Evolutionary conservation across 2,888 invertebrate species (phyloP), one percentile per base, ranked within the genome.

Genomic region (Dastarcus helophoroides): DNA sequence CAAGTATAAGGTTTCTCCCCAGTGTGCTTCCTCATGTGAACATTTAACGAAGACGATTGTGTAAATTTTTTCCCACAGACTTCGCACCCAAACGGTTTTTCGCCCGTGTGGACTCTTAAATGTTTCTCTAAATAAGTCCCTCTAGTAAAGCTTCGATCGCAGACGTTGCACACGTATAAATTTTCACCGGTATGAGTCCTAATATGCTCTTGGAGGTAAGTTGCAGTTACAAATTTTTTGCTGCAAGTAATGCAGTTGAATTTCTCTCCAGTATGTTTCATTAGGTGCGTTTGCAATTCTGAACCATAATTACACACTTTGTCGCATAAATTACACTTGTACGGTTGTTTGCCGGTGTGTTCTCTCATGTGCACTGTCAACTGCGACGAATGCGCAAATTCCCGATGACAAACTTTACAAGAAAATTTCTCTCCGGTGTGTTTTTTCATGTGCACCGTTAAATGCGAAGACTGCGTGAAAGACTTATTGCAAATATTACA

Each of bases 401-500:
- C 41, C 4, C 45, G 47, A 11, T 41, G 31, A 34, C 57, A 56
- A 4, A 50, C 34, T 30, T 47, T 48, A 35, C 57, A 57, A 10
- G 38, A 25, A 2, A 54, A 47, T 32, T 55, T 67, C 39, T 70
- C 70, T 1, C 71, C 72, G 0, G 69, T 71, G 38, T 73, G 73
- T 36, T 66, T 66, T 1, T 66, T 53, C 67, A 69, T 67, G 39
- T 73, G 73, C 1, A 62, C 64, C 26, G 64, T 65, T 9, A 73
- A 42, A 51, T 73, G 73, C 11, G 72, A 71, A 40, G 67, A 67
- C 52, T 73, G 73, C 39, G 71, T 71, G 50, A 73, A 73, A 2
- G 63, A 60, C 53, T 72, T 73, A 13, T 68, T 67, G 48, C 73
- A 74, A 4, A 60, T 46, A n/a, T 63, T 56, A 44, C 73, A 73